A percentile compares a stretch with the other conserved stretches of the same genome.
phyloP scores from a whole-genome alignment of 2,113 vertebrate genomes.

The Cyanoramphus novaezelandiae region DNA sequence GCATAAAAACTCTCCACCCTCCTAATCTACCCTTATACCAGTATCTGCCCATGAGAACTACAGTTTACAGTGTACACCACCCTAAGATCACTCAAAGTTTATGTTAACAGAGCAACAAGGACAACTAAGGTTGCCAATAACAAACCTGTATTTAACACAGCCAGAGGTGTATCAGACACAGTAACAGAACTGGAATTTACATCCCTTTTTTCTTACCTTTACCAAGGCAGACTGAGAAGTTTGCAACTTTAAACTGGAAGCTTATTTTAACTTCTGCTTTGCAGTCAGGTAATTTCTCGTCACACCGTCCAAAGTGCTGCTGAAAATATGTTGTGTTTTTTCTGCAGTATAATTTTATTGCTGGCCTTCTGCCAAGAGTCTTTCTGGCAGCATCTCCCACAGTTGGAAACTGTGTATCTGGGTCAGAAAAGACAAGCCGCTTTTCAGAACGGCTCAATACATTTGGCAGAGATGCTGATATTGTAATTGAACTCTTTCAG shows the following conservation, averaged over 20 bases:
- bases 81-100: background rate
- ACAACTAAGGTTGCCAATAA: background rate
- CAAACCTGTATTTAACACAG: background rate
- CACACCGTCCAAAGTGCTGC: background rate
- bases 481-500: constrained; percentile 72
- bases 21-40: background rate
- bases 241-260: background rate
- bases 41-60: background rate
- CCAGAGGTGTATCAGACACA: background rate
- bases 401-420: constrained; percentile 75
- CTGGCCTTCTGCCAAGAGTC: constrained; percentile 64
- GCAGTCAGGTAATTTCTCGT: constrained; percentile 49
- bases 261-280: constrained; percentile 41
- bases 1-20: background rate
- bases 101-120: background rate
- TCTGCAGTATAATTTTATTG: constrained; percentile 72
- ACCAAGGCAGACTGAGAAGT: background rate
- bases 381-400: constrained; percentile 72
- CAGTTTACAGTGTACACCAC: background rate
- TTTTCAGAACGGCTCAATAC: constrained; percentile 73
- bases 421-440: constrained; percentile 77
- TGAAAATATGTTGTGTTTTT: constrained; percentile 60
- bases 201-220: background rate
- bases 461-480: constrained; percentile 71
- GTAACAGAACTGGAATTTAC: background rate